Evolutionary conservation across 2,888 invertebrate genomes (phyloP), one percentile per base, ranked within the genome.

Genomic region (Ectobius pallidus): DNA sequence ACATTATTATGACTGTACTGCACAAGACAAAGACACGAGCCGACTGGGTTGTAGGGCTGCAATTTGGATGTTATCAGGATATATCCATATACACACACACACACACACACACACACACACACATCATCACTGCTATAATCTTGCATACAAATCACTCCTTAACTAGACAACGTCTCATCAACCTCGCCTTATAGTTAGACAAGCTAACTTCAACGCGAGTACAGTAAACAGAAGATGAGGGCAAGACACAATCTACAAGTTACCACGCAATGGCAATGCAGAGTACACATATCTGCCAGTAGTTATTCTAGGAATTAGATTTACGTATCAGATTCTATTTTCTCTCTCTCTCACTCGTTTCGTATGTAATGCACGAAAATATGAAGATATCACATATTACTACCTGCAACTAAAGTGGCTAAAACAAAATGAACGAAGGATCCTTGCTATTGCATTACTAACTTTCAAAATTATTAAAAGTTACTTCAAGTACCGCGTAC

Each of bases 71-170:
- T 52, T 52, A 52, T 52, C n/a, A n/a, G n/a, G n/a, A n/a, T n/a
- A n/a, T n/a, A n/a, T n/a, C 52, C 25, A 3, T 62, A n/a, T 39
- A 9, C 42, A 63, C 22, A 63, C 39, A 22, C 39, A 63, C 42
- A 25, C 1, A 27, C 30, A 16, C 18, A 30, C 16, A 16, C 58
- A 58, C 3, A 18, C n/a, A 14, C 34, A 20, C n/a, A 1, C 30
- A 32, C 22, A 22, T 42, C 18, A 6, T 63, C 63, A 14, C 9
- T 22, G 16, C 11, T 22, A 63, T 42, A 63, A 63, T 22, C 63
- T 63, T 63, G 63, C 63, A 63, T 63, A 63, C 42, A 63, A 63
- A 63, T 63, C 63, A 63, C 63, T 63, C 20, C 42, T 1, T 18
- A 63, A 42, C 39, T 14, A 63, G 63, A n/a, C n/a, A 52, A 39